Evolutionary conservation across 2,888 invertebrate genomes (phyloP).

Genomic region (Melieria omissa): DNA sequence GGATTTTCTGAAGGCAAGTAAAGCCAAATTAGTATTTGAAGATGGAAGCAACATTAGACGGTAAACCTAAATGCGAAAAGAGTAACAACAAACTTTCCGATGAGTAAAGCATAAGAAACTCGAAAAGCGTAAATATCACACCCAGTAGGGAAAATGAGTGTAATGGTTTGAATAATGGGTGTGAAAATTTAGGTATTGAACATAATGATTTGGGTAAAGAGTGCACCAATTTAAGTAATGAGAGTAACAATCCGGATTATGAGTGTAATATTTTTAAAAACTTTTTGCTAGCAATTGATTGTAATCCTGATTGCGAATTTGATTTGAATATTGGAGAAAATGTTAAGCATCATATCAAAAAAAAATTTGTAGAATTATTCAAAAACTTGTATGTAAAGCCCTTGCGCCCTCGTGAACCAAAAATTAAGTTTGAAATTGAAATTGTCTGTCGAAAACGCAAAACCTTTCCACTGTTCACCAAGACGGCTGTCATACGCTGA

Average conservation of each 20-base stretch:
- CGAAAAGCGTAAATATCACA: background rate
- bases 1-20: conserved; percentile 23
- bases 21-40: conserved; percentile 2
- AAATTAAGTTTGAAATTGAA: conserved; percentile 19
- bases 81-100: background rate
- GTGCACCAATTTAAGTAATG: background rate
- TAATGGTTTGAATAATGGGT: background rate
- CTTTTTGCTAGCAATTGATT: conserved; percentile 14
- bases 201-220: background rate
- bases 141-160: background rate
- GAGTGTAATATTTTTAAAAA: conserved; percentile 12
- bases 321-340: conserved; percentile 1
- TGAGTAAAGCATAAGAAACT: background rate
- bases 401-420: conserved; percentile 10
- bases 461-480: conserved; percentile 28
- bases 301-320: background rate
- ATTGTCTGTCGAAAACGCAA: conserved; percentile 16
- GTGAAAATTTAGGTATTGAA: background rate
- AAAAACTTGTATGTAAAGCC: conserved; percentile 21
- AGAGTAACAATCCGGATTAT: background rate
- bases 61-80: background rate
- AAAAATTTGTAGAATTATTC: conserved; percentile 6
- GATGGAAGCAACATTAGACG: background rate
- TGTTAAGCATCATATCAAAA: background rate
- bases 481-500: conserved; percentile 28